Evolutionary conservation across 1,140 invertebrate genomes (phyloP).

Genomic region (Diprion similis): DNA sequence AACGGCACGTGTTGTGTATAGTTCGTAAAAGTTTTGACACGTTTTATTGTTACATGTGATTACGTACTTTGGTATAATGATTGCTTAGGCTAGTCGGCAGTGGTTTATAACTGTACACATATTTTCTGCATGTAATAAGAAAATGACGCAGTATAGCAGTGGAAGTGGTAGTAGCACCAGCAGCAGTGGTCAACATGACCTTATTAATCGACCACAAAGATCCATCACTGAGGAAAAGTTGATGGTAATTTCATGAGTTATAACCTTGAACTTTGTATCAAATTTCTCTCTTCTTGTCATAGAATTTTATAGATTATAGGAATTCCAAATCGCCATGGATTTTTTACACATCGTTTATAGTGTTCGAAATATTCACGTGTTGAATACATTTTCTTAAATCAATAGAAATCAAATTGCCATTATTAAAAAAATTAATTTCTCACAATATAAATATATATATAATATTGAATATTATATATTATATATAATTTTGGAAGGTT

Average conservation of each 20-base stretch:
- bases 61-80: background rate
- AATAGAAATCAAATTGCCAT: no score
- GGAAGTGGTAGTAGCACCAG: constrained; percentile 38
- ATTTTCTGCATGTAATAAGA: constrained; percentile 1
- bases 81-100: background rate
- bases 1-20: background rate
- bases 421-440: no score
- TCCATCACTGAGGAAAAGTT: constrained; percentile 38
- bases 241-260: constrained; percentile 32
- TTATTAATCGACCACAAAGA: constrained; percentile 29
- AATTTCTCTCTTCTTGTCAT: no score
- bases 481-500: no score
- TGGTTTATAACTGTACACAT: background rate
- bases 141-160: constrained; percentile 43
- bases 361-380: no score
- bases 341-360: no score
- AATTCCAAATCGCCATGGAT: no score
- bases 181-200: constrained; percentile 32
- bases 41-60: background rate
- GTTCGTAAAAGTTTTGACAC: background rate
- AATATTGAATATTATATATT: no score
- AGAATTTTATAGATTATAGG: no score
- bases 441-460: no score
- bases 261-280: no score
- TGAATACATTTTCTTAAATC: no score